Conservation (phyloP, 2,888 invertebrate species). For the Cephus sareptanus region DNA sequence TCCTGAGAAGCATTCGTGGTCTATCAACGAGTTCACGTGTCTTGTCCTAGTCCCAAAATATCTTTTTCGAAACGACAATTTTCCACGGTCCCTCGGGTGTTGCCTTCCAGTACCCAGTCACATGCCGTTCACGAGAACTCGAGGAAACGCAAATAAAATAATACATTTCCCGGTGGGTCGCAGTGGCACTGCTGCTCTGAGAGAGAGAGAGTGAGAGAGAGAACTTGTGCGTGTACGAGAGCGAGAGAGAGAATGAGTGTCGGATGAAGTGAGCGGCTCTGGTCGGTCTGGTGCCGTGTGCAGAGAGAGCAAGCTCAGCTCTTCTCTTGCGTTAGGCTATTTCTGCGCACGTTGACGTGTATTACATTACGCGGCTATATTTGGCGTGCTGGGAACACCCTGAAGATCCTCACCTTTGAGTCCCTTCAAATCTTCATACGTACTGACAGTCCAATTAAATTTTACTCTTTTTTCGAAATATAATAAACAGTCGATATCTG, state of each 20-base stretch:
- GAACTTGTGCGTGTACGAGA: constrained; percentile 18
- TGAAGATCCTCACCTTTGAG: constrained; percentile 16
- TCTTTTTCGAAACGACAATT: constrained; percentile 16
- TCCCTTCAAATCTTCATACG: constrained; percentile 11
- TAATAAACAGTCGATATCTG: too few relatives aligned
- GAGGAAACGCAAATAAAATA: constrained; percentile 16
- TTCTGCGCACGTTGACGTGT: constrained; percentile 69
- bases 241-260: constrained; percentile 13
- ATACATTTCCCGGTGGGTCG: constrained; percentile 9
- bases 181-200: not conserved
- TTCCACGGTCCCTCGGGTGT: constrained; percentile 1
- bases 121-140: constrained; percentile 9
- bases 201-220: not conserved
- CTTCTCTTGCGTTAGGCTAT: constrained; percentile 63
- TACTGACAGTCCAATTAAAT: too few relatives aligned
- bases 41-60: constrained; percentile 15
- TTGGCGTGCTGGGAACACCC: constrained; percentile 61
- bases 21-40: not conserved
- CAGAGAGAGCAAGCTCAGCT: constrained; percentile 65
- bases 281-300: constrained; percentile 66
- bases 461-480: too few relatives aligned
- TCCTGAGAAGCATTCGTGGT: not conserved
- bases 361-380: constrained; percentile 72
- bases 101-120: constrained; percentile 9
- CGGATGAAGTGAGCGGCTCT: not conserved